Conservation (phyloP, 2,888 invertebrate genomes). For the Himalopsyche kuldschensis region DNA sequence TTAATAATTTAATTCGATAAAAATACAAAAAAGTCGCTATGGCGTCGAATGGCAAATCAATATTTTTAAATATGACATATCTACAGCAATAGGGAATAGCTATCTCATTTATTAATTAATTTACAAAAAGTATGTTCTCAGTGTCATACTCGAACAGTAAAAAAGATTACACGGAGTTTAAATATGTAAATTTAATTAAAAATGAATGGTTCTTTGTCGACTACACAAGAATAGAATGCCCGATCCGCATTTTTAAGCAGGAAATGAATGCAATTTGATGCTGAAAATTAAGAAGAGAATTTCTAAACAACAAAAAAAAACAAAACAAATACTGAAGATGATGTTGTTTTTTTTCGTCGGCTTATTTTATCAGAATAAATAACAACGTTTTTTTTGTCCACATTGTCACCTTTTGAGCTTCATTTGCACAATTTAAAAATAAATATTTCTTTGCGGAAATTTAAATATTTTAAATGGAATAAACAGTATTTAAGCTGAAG, state of each 20-base stretch:
- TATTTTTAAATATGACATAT: no score
- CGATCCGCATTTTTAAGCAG: neutral
- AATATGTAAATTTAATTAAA: neutral
- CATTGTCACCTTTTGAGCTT: neutral
- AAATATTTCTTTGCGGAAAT: neutral
- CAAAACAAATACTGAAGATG: neutral
- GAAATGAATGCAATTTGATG: neutral
- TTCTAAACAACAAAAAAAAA: neutral
- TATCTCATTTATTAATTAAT: no score
- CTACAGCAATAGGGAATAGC: no score
- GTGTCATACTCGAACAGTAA: neutral
- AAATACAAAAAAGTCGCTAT: no score
- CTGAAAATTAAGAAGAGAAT: neutral
- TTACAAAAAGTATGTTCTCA: neutral
- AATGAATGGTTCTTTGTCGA: neutral
- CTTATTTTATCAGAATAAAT: neutral
- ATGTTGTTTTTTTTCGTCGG: neutral
- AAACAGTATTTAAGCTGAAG: neutral
- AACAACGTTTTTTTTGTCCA: neutral
- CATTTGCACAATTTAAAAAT: neutral
- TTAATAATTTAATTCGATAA: no score
- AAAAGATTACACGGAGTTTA: neutral
- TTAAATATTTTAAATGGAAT: neutral
- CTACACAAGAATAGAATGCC: neutral
- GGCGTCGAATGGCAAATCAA: no score